Base-by-base conservation (phyloP, 2,113 vertebrate genomes). In the Propithecus coquereli region DNA sequence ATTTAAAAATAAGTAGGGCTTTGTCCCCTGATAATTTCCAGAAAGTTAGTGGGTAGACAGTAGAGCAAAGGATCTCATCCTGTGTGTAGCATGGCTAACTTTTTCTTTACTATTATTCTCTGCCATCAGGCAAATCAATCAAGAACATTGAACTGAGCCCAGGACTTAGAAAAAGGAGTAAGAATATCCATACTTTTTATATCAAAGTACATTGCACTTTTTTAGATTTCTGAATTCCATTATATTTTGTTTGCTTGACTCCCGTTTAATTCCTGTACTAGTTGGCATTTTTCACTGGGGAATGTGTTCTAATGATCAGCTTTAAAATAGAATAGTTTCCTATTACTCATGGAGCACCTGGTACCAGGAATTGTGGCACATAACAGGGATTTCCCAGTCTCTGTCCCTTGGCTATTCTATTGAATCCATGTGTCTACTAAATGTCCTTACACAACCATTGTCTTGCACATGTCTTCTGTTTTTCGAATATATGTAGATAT, bases 221-320 rank as follows among this genome's bases (percentile, higher is more conserved):
- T 61, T 61, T 87, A 83, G 52, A 84, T 74, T 84, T 57, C 34
- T 91, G 87, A 91, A 95, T 95, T 91, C 91, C 45, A 25, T 77
- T 70, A 37, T 73, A 23, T 71, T 0, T 0, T 80, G n/a, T 70
- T 73, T 68, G 11, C 59, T 6, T 68, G 63, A 43, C 73, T 83
- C 22, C 14, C 37, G 57, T 84, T 96, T 80, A 79, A 89, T 89
- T 86, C 17, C 59, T 87, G 47, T 27, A 32, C 12, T 63, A 37
- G 59, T 77, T 59, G 45, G 13, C 27, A 30, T 94, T 92, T 94
- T 89, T 85, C 17, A 43, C 37, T 66, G 37, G 83, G 52, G 14
- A 79, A 34, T 87, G 52, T 79, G 5, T 90, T 87, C 32, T 90
- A 18, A 86, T 77, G 30, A 79, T 32, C 47, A 71, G 8, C 43